A percentile compares a stretch with the other conserved stretches of the same genome.
These are phyloP conservation scores for Drosophila pseudoananassae DNA, from an alignment of 1,140 invertebrate species.

Conservation along the genomic window DNA sequence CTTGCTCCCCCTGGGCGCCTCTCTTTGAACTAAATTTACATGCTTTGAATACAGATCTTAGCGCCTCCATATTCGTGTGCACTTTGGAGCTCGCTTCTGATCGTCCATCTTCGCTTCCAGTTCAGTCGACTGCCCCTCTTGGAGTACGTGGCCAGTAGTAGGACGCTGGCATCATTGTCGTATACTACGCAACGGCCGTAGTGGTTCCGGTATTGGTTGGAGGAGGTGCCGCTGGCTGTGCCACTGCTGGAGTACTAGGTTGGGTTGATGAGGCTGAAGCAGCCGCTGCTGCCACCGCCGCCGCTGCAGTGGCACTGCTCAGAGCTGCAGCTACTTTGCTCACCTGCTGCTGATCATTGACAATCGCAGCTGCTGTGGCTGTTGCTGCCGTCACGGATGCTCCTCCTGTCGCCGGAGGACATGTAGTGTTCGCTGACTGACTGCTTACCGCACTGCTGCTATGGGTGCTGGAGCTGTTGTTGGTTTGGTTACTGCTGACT, in stretches of 20 bases:
- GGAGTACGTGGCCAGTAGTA: slow-evolving; percentile 66
- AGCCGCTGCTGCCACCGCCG: slow-evolving; percentile 29
- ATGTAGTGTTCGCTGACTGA: slow-evolving; percentile 31
- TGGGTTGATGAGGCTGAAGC: slow-evolving; percentile 34
- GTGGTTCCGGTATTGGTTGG: slow-evolving; percentile 77
- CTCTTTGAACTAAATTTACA: slow-evolving; percentile 66
- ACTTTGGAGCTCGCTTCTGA: too few relatives aligned
- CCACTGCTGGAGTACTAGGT: slow-evolving; percentile 38
- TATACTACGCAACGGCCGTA: slow-evolving; percentile 84
- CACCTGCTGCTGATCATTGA: slow-evolving; percentile 53
- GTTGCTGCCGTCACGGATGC: slow-evolving; percentile 23
- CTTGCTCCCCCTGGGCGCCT: slow-evolving; percentile 5
- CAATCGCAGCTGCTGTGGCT: slow-evolving; percentile 12
- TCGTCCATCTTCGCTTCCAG: slow-evolving; percentile 2
- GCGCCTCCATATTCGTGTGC: background rate
- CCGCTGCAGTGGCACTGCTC: slow-evolving; percentile 46
- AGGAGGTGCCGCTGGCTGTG: slow-evolving; percentile 62
- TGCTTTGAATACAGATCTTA: slow-evolving; percentile 39
- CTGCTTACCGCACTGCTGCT: slow-evolving; percentile 62
- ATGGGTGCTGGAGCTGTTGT: slow-evolving; percentile 70
- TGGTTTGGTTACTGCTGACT: slow-evolving; percentile 76
- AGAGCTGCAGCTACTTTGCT: slow-evolving; percentile 50
- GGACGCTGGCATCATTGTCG: slow-evolving; percentile 74
- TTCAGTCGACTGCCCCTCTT: slow-evolving; percentile 48
- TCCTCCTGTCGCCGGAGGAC: slow-evolving; percentile 16